Conservation (phyloP, 2,113 vertebrate genomes). For the Reinhardtius hippoglossoides region DNA sequence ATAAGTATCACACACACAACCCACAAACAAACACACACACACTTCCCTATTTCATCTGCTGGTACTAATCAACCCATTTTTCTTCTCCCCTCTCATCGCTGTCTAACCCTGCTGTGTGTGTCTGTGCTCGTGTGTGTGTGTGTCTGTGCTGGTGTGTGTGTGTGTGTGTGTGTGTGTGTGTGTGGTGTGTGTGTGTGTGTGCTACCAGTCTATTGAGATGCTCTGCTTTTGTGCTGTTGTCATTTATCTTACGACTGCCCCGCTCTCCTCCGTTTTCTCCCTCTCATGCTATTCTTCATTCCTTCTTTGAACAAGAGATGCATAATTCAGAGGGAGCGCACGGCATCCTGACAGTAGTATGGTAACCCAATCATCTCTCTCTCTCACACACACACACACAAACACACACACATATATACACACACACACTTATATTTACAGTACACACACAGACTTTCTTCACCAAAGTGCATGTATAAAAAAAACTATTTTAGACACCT, state of each 20-base stretch:
- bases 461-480: conserved; percentile 31
- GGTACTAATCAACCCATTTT: conserved; percentile 77
- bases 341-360: conserved; percentile 55
- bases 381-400: neutral
- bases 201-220: conserved; percentile 68
- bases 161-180: conserved; percentile 27
- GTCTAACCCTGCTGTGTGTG: conserved; percentile 23
- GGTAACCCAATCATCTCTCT: conserved; percentile 62
- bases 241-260: conserved; percentile 72
- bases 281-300: conserved; percentile 56
- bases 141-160: conserved; percentile 36
- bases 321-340: conserved; percentile 72
- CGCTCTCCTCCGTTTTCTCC: conserved; percentile 44
- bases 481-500: conserved; percentile 11
- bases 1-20: conserved; percentile 39
- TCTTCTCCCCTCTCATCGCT: conserved; percentile 60
- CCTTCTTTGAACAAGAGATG: conserved; percentile 72
- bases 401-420: too few species aligned
- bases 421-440: neutral
- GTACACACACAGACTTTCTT: neutral
- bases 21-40: conserved; percentile 51
- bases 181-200: conserved; percentile 33
- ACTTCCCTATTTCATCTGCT: conserved; percentile 52
- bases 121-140: conserved; percentile 30
- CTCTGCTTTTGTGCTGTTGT: conserved; percentile 69